These are phyloP conservation scores for Urocolius indicus DNA, from an alignment of 2,113 vertebrate species.

Conservation along the genomic window DNA sequence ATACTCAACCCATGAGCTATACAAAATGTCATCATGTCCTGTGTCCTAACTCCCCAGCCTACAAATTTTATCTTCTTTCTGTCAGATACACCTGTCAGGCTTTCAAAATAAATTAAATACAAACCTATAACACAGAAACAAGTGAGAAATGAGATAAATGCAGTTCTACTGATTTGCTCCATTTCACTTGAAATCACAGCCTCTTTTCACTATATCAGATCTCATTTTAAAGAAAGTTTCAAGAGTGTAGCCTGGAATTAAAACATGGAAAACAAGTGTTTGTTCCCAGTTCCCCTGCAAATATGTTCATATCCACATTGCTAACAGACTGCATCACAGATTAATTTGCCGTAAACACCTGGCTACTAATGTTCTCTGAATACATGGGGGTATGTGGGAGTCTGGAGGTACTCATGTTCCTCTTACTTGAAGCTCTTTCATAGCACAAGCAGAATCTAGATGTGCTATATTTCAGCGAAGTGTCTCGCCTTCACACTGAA, in stretches of 20 bases:
- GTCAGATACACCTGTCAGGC: neutral
- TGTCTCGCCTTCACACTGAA: neutral
- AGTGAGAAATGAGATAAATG: neutral
- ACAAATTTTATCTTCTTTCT: neutral
- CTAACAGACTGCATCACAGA: neutral
- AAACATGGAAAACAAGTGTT: neutral
- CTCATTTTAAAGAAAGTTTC: neutral
- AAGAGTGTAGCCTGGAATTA: neutral
- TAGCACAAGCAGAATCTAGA: neutral
- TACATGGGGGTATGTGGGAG: neutral
- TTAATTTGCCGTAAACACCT: neutral
- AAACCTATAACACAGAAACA: neutral
- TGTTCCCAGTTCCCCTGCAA: neutral
- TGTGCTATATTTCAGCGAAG: neutral
- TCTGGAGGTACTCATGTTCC: neutral
- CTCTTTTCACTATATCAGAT: neutral
- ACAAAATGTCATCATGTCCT: neutral
- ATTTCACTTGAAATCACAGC: neutral
- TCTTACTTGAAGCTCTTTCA: neutral
- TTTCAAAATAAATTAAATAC: neutral
- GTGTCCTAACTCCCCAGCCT: neutral
- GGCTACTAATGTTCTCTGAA: neutral
- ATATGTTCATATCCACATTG: fast-evolving
- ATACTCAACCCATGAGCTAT: neutral
- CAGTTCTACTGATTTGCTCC: neutral